Conservation (phyloP, 2,888 invertebrate species). For the Ennomos fuscantarius region DNA sequence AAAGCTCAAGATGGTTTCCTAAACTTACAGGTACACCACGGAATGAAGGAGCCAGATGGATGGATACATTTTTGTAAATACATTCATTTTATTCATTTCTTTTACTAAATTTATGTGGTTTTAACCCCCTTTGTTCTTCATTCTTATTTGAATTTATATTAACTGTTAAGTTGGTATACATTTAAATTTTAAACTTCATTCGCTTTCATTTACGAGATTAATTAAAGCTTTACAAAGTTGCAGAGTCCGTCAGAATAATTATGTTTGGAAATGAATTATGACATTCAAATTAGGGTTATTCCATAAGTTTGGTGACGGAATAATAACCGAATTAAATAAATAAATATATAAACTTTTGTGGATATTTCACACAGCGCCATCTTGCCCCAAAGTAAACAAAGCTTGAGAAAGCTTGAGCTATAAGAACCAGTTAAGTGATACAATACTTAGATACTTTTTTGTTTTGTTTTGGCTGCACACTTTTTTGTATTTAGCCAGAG, state of each 20-base stretch:
- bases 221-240: constrained; percentile 11
- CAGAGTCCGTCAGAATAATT: constrained; percentile 2
- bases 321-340: neutral
- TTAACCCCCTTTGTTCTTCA: constrained; percentile 17
- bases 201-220: constrained; percentile 14
- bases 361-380: no score
- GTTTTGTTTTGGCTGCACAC: no score
- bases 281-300: neutral
- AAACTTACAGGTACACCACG: no score
- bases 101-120: neutral
- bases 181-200: constrained; percentile 12
- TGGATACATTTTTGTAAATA: no score
- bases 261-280: constrained; percentile 6
- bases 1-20: no score
- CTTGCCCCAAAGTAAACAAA: no score
- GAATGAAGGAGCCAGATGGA: no score
- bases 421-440: no score
- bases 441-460: no score
- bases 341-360: no score
- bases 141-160: constrained; percentile 13
- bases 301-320: constrained; percentile 1
- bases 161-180: constrained; percentile 4
- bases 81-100: constrained; percentile 1
- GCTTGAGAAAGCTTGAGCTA: no score
- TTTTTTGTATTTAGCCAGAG: no score